phyloP scores from a whole-genome alignment of 2,888 invertebrate genomes.

The Cepaea hortensis region DNA sequence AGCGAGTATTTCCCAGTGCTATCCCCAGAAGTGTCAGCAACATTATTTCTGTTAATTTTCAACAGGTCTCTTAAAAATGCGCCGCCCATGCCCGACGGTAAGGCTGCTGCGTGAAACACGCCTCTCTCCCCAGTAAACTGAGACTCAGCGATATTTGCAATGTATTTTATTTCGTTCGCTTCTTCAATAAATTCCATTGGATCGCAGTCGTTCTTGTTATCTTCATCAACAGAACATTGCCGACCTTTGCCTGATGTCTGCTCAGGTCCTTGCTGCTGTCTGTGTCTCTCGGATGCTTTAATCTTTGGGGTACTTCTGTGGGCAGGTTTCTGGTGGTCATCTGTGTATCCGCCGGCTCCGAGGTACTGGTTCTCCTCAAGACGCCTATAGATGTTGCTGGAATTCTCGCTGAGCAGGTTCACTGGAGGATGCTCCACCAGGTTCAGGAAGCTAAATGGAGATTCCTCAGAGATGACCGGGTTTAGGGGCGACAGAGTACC shows the following conservation, averaged over 20 bases:
- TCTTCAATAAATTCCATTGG: neutral
- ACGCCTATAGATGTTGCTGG: neutral
- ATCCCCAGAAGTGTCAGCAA: too few relatives aligned
- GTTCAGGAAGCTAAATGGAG: slow-evolving; percentile 30
- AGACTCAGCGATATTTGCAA: slow-evolving; percentile 23
- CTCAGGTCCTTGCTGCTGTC: too few relatives aligned
- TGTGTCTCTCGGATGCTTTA: too few relatives aligned
- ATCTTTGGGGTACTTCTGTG: too few relatives aligned
- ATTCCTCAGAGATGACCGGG: slow-evolving; percentile 8
- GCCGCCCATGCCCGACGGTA: slow-evolving; percentile 4
- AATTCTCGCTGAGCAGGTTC: slow-evolving; percentile 16
- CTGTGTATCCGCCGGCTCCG: neutral
- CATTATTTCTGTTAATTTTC: neutral
- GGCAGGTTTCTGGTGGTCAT: too few relatives aligned
- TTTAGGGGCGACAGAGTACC: slow-evolving; percentile 16
- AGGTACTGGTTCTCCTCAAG: slow-evolving; percentile 24
- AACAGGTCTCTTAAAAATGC: neutral
- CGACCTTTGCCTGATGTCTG: too few relatives aligned
- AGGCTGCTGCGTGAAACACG: neutral
- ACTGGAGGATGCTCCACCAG: slow-evolving; percentile 29
- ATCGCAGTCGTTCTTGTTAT: neutral
- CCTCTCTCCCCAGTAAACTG: neutral
- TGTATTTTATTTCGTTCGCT: slow-evolving; percentile 2
- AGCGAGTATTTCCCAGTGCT: too few relatives aligned
- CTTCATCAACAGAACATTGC: neutral